A percentile compares a stretch with the other conserved stretches of the same genome.
Evolutionary conservation across 2,113 vertebrate genomes (phyloP).

Genomic region (Eublepharis macularius): DNA sequence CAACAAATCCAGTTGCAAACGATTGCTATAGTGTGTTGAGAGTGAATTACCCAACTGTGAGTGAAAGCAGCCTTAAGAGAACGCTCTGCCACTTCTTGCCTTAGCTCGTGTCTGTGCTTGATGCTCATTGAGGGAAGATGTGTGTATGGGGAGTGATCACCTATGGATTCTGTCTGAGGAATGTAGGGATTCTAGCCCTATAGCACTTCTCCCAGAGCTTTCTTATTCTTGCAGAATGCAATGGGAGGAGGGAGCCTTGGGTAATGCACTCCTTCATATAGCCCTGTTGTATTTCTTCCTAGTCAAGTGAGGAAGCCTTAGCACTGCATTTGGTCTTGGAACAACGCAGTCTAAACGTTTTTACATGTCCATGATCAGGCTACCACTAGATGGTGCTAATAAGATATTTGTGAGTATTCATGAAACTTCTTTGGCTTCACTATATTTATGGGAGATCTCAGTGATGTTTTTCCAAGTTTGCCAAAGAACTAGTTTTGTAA

Average conservation of each 20-base stretch:
- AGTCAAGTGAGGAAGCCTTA: background rate
- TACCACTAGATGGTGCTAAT: conserved; percentile 56
- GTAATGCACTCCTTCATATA: background rate
- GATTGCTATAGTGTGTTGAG: too few species aligned
- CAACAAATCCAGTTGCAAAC: too few species aligned
- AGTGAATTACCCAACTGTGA: too few species aligned
- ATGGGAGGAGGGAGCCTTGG: too few species aligned
- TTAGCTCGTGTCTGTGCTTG: background rate
- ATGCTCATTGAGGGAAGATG: background rate
- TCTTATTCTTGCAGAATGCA: background rate
- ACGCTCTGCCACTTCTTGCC: background rate
- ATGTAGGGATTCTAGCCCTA: background rate
- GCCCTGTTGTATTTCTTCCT: background rate
- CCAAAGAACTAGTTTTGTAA: conserved; percentile 13
- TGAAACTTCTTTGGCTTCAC: background rate
- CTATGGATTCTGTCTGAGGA: background rate
- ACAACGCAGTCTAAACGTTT: background rate
- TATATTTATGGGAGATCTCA: background rate
- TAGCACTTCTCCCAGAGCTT: background rate
- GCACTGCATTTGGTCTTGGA: background rate
- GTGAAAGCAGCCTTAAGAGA: too few species aligned
- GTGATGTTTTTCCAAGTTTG: conserved; percentile 23
- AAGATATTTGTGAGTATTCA: conserved; percentile 11
- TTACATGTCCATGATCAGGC: background rate
- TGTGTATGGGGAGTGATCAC: background rate